Evolutionary conservation across 2,888 invertebrate genomes (phyloP).

Genomic region (Boloria euphrosyne): DNA sequence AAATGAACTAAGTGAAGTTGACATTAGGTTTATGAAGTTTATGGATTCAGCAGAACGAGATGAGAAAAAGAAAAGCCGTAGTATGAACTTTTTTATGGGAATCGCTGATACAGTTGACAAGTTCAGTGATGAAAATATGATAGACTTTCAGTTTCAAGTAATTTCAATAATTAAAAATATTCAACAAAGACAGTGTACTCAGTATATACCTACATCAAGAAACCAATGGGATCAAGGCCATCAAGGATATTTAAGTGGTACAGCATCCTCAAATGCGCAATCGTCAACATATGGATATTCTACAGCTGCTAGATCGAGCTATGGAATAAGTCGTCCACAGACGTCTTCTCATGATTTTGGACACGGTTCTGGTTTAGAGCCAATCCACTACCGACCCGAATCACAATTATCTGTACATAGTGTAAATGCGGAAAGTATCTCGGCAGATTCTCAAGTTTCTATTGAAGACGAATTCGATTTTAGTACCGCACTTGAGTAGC

Average conservation of each 20-base stretch:
- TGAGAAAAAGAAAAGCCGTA: constrained; percentile 39
- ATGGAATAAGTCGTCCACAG: constrained; percentile 42
- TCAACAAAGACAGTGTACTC: constrained; percentile 41
- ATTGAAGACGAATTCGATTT: constrained; percentile 44
- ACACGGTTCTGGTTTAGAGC: constrained; percentile 43
- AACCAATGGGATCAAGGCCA: constrained; percentile 43
- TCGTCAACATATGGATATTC: constrained; percentile 43
- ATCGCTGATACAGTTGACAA: no score
- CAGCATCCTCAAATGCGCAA: constrained; percentile 42
- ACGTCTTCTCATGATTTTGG: constrained; percentile 43
- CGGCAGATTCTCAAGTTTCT: constrained; percentile 43
- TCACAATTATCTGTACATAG: constrained; percentile 43
- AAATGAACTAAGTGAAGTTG: no score
- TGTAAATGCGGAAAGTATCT: constrained; percentile 43
- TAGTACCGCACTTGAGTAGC: constrained; percentile 42
- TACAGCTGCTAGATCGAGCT: constrained; percentile 43
- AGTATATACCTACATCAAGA: constrained; percentile 43
- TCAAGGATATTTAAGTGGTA: constrained; percentile 43
- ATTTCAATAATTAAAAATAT: constrained; percentile 42
- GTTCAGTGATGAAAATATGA: no score
- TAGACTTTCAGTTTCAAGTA: constrained; percentile 42
- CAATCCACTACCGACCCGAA: constrained; percentile 43
- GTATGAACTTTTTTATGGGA: no score
- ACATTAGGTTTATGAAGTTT: no score
- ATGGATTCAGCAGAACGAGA: constrained; percentile 35